Evolutionary conservation across 2,888 invertebrate species (phyloP).

Genomic region (Agonum fuliginosum): DNA sequence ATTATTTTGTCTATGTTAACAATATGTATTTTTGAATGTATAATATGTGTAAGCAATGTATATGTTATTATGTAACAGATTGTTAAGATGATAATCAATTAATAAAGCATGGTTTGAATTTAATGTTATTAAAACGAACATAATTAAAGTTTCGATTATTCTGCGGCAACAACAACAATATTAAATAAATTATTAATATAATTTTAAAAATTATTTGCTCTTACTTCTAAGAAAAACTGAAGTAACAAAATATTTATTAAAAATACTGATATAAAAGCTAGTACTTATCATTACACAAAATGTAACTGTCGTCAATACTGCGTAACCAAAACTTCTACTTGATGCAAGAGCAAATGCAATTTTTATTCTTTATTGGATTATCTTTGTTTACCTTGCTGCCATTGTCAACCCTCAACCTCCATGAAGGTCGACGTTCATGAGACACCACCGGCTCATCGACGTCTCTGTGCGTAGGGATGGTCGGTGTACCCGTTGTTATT

Average conservation of each 20-base stretch:
- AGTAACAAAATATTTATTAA: too few relatives aligned
- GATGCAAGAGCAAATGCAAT: too few relatives aligned
- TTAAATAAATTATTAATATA: too few relatives aligned
- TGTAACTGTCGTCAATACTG: neutral
- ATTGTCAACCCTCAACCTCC: constrained; percentile 90
- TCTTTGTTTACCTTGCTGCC: constrained; percentile 87
- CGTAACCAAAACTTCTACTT: too few relatives aligned
- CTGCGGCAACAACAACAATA: too few relatives aligned
- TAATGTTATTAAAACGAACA: too few relatives aligned
- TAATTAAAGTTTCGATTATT: too few relatives aligned
- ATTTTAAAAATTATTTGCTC: too few relatives aligned
- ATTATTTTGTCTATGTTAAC: constrained; percentile 25
- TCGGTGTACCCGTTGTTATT: constrained; percentile 75
- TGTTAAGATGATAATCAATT: neutral
- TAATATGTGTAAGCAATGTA: constrained; percentile 51
- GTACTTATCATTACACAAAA: too few relatives aligned
- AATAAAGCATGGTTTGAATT: neutral
- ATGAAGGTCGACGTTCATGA: constrained; percentile 90
- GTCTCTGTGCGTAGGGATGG: constrained; percentile 72
- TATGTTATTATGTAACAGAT: constrained; percentile 18
- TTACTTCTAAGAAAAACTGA: too few relatives aligned
- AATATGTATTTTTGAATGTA: constrained; percentile 53
- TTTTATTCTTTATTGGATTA: too few relatives aligned
- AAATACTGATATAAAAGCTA: too few relatives aligned
- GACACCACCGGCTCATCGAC: constrained; percentile 67